These are phyloP conservation scores for Orthosia cruda DNA, from an alignment of 2,888 invertebrate genomes.

Conservation along the genomic window DNA sequence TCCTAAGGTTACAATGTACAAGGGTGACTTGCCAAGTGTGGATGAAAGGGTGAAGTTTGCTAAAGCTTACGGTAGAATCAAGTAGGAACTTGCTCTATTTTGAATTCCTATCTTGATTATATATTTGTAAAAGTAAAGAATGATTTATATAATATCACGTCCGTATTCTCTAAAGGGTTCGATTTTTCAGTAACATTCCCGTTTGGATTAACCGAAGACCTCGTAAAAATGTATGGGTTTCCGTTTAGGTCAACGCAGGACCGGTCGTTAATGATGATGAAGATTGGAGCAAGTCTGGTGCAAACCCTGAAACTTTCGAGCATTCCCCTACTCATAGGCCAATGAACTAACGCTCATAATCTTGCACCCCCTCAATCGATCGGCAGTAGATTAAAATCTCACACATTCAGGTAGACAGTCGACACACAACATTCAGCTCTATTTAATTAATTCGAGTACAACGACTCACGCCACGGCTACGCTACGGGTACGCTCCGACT, in stretches of 20 bases:
- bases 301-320: neutral
- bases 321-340: neutral
- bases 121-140: no score
- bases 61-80: neutral
- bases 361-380: slow-evolving; percentile 15
- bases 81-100: no score
- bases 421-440: slow-evolving; percentile 59
- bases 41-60: neutral
- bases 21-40: neutral
- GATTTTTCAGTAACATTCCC: no score
- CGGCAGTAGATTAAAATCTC: slow-evolving; percentile 58
- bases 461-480: slow-evolving; percentile 8
- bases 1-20: neutral
- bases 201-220: no score
- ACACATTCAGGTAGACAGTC: slow-evolving; percentile 36
- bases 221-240: neutral
- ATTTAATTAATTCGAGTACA: slow-evolving; percentile 69
- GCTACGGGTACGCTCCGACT: no score
- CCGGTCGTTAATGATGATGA: neutral
- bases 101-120: no score
- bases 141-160: no score
- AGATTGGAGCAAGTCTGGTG: neutral
- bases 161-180: no score
- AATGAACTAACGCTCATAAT: neutral
- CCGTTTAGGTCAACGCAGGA: neutral